These are phyloP conservation scores for Polydrusus pterygomalis DNA, from an alignment of 2,888 invertebrate species.

Conservation along the genomic window DNA sequence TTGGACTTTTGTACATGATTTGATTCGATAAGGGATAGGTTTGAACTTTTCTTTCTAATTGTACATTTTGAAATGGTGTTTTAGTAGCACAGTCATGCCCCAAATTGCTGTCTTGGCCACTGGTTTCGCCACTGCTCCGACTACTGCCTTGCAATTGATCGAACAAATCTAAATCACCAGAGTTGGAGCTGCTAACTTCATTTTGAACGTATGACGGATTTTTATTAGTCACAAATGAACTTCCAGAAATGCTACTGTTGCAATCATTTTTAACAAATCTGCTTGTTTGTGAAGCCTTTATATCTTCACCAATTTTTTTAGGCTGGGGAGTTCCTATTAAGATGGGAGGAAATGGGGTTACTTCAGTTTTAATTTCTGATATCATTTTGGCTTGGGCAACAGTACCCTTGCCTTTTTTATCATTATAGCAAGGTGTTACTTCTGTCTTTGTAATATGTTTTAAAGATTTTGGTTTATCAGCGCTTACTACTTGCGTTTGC, in stretches of 20 bases:
- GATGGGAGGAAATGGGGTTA: background rate
- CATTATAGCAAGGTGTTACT: background rate
- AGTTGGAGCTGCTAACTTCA: constrained; percentile 25
- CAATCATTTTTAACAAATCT: constrained; percentile 2
- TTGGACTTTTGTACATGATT: background rate
- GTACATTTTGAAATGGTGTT: background rate
- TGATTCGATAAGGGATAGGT: constrained; percentile 6
- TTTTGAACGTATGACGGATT: constrained; percentile 4
- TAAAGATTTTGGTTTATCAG: background rate
- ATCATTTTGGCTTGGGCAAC: background rate
- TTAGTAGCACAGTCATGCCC: background rate
- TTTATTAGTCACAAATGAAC: background rate
- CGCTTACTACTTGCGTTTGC: background rate
- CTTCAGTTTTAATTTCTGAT: background rate
- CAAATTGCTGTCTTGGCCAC: constrained; percentile 7
- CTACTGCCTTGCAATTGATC: constrained; percentile 46
- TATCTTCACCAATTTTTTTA: background rate
- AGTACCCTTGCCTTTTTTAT: background rate
- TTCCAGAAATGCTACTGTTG: background rate
- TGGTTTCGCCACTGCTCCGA: constrained; percentile 11
- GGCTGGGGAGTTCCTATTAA: constrained; percentile 4
- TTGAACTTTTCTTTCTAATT: constrained; percentile 2
- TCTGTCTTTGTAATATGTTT: background rate
- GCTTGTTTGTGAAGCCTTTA: background rate
- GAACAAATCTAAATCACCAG: constrained; percentile 42